These are phyloP conservation scores for Iselma pallidipennis DNA, from an alignment of 2,888 invertebrate species.

Conservation along the genomic window DNA sequence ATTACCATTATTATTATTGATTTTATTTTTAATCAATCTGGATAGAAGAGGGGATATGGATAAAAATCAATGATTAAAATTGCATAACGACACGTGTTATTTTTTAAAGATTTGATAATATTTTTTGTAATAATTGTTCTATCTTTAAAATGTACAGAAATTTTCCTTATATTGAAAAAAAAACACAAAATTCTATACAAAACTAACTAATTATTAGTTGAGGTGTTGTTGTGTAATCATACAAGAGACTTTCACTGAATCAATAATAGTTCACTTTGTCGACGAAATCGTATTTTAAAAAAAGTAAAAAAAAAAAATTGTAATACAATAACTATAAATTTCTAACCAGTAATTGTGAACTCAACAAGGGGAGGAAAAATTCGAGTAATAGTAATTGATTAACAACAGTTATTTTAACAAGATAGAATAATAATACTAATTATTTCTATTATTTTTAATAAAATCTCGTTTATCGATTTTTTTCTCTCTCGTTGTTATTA, in stretches of 20 bases:
- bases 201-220: not conserved
- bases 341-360: too few species aligned
- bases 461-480: too few species aligned
- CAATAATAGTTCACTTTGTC: not conserved
- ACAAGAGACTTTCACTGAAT: not conserved
- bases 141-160: too few species aligned
- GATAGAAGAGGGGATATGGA: not conserved
- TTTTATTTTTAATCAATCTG: not conserved
- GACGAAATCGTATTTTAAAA: not conserved
- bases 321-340: too few species aligned
- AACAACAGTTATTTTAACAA: not conserved
- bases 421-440: too few species aligned
- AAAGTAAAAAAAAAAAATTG: not conserved
- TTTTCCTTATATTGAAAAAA: too few species aligned
- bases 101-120: not conserved
- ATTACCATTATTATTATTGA: not conserved
- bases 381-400: not conserved
- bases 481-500: too few species aligned
- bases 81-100: not conserved
- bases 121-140: too few species aligned
- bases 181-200: too few species aligned
- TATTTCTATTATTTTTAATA: too few species aligned
- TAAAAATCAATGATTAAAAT: not conserved
- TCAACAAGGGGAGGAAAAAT: too few species aligned
- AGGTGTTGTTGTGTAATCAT: not conserved